Evolutionary conservation across 2,113 vertebrate species (phyloP), one percentile per base, ranked within the genome.

Genomic region (Gasterosteus nipponicus): DNA sequence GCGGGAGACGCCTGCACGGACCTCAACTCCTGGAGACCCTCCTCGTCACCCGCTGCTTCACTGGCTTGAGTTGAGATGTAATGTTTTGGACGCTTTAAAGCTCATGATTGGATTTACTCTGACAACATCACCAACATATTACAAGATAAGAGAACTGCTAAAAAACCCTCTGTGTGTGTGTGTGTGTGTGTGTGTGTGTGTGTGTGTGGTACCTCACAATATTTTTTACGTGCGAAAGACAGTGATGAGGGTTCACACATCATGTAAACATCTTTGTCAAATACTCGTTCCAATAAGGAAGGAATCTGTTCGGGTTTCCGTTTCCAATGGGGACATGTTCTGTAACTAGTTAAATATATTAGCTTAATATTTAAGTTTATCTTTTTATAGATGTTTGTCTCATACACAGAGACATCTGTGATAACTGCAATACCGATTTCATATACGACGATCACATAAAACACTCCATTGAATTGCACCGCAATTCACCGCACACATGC

Each of bases 351-450:
- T 63, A 82, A 78, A 57, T 82, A 61, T 90, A 83, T 86, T 86
- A 89, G 86, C 90, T 88, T 91, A 87, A 91, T 92, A 92, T 93
- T 93, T 92, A 92, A 92, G 86, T 91, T 89, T 87, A 79, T 89
- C 85, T 89, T 69, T 87, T 69, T 79, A 80, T 86, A 75, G 75
- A 73, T 56, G 38, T 83, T 85, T 84, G 87, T 91, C 83, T 90
- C 86, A 59, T 84, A 82, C 78, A 73, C 33, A 22, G 84, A 90
- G 86, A 86, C 83, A 71, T 83, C 31, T 73, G 74, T 82, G 76
- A 78, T 75, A 75, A 58, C 53, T 69, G 61, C 63, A 83, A 22
- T 87, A 69, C 29, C 79, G 41, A 7, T 78, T 81, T 85, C 14
- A 69, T 85, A 56, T 78, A 82, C 42, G 3, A 71, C 78, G 7